A percentile compares a stretch with the other conserved stretches of the same genome.
phyloP scores from a whole-genome alignment of 2,113 vertebrate species.

The Carettochelys insculpta region DNA sequence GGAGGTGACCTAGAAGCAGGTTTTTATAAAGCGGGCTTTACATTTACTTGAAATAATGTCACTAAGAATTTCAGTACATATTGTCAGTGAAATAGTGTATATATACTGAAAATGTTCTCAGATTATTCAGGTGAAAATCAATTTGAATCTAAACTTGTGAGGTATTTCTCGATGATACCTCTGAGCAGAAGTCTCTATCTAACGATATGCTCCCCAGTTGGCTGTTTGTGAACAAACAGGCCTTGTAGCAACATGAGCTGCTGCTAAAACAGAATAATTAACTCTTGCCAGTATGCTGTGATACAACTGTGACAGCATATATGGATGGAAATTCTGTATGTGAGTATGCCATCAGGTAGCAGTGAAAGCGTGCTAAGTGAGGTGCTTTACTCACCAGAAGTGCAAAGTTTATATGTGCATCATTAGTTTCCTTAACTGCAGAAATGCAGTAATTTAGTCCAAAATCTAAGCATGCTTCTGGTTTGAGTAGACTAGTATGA shows the following conservation, averaged over 20 bases:
- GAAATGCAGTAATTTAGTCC: not conserved
- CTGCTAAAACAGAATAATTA: slow-evolving; percentile 15
- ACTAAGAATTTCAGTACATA: not conserved
- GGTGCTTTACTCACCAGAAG: not conserved
- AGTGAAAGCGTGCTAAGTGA: not conserved
- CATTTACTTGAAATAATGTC: not conserved
- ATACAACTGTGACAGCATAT: not conserved
- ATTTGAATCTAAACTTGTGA: not conserved
- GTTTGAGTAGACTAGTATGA: not conserved
- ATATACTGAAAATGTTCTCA: not conserved
- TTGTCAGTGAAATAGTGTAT: not conserved
- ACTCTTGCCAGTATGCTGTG: not conserved
- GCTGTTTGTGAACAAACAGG: not conserved
- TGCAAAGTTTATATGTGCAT: not conserved
- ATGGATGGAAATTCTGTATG: not conserved
- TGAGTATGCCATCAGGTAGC: not conserved
- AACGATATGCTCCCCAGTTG: not conserved
- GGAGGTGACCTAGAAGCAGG: not conserved
- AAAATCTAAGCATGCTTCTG: not conserved
- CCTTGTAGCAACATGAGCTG: not conserved
- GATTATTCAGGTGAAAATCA: not conserved
- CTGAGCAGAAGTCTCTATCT: not conserved
- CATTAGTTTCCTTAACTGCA: not conserved
- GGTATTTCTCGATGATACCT: not conserved
- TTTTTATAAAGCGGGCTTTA: not conserved